Evolutionary conservation across 2,888 invertebrate genomes (phyloP), one percentile per base, ranked within the genome.

Genomic region (Hydrotaea diabolus): DNA sequence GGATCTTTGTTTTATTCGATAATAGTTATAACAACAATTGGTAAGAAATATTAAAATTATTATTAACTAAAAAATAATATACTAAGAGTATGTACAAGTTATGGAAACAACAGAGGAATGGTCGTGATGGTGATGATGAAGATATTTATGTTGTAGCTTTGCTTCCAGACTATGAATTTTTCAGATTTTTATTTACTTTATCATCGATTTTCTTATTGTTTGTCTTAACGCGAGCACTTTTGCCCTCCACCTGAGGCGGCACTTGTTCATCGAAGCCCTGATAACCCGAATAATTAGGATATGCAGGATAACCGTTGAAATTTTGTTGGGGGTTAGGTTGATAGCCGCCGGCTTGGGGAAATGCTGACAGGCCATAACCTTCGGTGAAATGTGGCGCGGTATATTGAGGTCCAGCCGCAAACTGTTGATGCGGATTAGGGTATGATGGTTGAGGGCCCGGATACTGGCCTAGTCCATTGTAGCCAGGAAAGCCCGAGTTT

Each of bases 11-110:
- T 98, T 93, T 98, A 98, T 93, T 98, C 98, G 88, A 98, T 98
- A 90, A 97, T 98, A 88, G 98, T 98, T 87, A 98, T 98, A 92
- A 98, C 98, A 77, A 98, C 98, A 46, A 98, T 98, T 87, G 98
- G 98, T 98, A 91, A 79, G 53, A 31, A 53, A 13, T 49, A 72
- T 64, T 59, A 53, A 26, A 36, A 39, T 26, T 55, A 21, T 55
- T 7, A 9, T 31, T 4, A 31, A 31, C 2, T 4, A 31, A 31
- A 26, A 53, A 15, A 4, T 31, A 17, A 2, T 59, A 19, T 59
- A 23, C 31, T 31, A 66, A 66, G 9, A 11, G n/a, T 49, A 13
- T n/a, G n/a, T 49, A 49, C 15, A 59, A 26, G 26, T 0, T 26
- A 21, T 57, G 57, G 26, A 31, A 59, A 11, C 11, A 15, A 31